Percentiles rank a stretch among this genome's conserved stretches.
Evolutionary conservation across 2,113 vertebrate species (phyloP).

Genomic region (Amphiprion percula): DNA sequence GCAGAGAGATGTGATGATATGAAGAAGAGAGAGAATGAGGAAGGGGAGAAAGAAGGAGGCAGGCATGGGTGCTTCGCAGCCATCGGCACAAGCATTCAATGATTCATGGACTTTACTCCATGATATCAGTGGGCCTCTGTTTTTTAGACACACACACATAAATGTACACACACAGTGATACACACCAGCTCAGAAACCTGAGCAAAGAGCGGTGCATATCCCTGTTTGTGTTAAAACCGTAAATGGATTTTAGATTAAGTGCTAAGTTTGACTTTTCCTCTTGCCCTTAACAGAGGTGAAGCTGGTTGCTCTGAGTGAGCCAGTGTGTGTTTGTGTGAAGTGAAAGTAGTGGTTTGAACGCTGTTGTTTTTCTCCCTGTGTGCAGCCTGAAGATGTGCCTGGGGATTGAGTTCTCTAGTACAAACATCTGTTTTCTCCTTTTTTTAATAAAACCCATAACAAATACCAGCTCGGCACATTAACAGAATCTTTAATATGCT

Average conservation of each 20-base stretch:
- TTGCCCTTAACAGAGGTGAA: conserved; percentile 15
- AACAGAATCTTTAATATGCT: conserved; percentile 37
- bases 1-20: conserved; percentile 3
- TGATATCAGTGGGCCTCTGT: conserved; percentile 36
- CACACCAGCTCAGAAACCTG: neutral
- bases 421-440: conserved; percentile 66
- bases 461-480: conserved; percentile 35
- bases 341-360: conserved; percentile 31
- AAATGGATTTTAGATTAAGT: conserved; percentile 9
- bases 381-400: conserved; percentile 37
- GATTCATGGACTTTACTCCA: conserved; percentile 48
- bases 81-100: conserved; percentile 37
- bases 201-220: neutral
- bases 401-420: conserved; percentile 46
- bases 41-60: conserved; percentile 6
- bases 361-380: conserved; percentile 42
- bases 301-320: neutral
- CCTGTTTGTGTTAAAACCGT: conserved; percentile 19
- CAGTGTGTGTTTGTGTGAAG: conserved; percentile 19
- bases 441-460: conserved; percentile 24
- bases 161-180: neutral
- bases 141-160: conserved; percentile 8
- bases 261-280: conserved; percentile 15
- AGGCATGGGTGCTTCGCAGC: neutral
- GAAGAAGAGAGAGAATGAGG: conserved; percentile 15